Conservation (phyloP, 2,888 invertebrate genomes). For the Lycophotia porphyrea region DNA sequence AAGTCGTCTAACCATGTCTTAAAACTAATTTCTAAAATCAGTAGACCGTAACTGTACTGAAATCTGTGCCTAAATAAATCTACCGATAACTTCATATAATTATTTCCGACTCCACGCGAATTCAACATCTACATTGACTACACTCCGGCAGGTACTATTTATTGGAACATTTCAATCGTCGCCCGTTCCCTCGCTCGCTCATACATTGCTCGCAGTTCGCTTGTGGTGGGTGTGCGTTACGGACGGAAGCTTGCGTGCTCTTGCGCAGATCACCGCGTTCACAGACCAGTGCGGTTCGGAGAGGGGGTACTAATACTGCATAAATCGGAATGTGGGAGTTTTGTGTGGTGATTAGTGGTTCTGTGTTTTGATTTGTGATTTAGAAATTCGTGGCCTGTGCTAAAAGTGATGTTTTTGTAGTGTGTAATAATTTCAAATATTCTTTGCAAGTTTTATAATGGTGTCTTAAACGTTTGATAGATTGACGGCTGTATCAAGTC, state of each 20-base stretch:
- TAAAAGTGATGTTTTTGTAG: slow-evolving; percentile 35
- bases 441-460: slow-evolving; percentile 3
- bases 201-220: slow-evolving; percentile 67
- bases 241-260: slow-evolving; percentile 82
- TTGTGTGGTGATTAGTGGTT: slow-evolving; percentile 57
- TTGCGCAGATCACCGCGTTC: slow-evolving; percentile 76
- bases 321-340: slow-evolving; percentile 57
- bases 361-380: slow-evolving; percentile 59
- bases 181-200: slow-evolving; percentile 66
- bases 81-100: slow-evolving; percentile 28
- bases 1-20: not conserved
- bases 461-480: not conserved
- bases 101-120: slow-evolving; percentile 21
- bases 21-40: slow-evolving; percentile 25
- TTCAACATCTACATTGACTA: slow-evolving; percentile 29
- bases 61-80: slow-evolving; percentile 13
- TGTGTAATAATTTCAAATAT: slow-evolving; percentile 22
- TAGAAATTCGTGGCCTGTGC: slow-evolving; percentile 48
- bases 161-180: slow-evolving; percentile 40
- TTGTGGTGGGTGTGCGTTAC: slow-evolving; percentile 72
- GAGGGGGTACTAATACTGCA: slow-evolving; percentile 57
- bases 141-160: slow-evolving; percentile 21
- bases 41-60: slow-evolving; percentile 18
- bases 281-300: slow-evolving; percentile 68
- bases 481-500: not conserved